phyloP scores from a whole-genome alignment of 2,888 invertebrate genomes.

The Xylophagus ater region DNA sequence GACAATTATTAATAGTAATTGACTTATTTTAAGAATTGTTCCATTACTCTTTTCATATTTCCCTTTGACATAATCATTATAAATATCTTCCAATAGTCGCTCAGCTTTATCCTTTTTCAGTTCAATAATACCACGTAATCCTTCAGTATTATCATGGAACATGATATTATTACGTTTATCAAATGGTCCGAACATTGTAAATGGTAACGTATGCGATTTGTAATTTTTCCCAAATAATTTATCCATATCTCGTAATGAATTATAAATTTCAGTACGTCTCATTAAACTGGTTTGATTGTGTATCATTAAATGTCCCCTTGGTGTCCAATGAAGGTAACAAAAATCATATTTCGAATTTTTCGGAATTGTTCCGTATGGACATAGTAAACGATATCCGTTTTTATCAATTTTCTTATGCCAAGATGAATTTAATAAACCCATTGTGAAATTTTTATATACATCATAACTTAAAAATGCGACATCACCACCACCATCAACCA shows the following conservation, averaged over 20 bases:
- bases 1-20: too few species aligned
- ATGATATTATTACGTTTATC: conserved; percentile 52
- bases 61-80: conserved; percentile 25
- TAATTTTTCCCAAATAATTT: conserved; percentile 55
- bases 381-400: conserved; percentile 45
- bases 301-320: conserved; percentile 55
- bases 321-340: conserved; percentile 57
- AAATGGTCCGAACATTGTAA: conserved; percentile 58
- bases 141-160: conserved; percentile 42
- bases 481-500: conserved; percentile 57
- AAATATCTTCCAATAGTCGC: conserved; percentile 33
- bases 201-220: conserved; percentile 47
- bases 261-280: conserved; percentile 55
- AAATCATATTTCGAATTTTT: conserved; percentile 31
- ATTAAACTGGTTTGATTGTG: conserved; percentile 44
- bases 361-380: conserved; percentile 40
- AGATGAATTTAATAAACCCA: conserved; percentile 41
- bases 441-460: conserved; percentile 48
- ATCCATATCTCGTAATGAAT: conserved; percentile 58
- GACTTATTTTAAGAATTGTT: too few species aligned
- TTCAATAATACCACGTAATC: conserved; percentile 27
- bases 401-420: conserved; percentile 35
- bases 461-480: conserved; percentile 65
- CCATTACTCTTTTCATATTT: conserved; percentile 22
- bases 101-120: conserved; percentile 28